These are phyloP conservation scores for Sturmia bella DNA, from an alignment of 2,888 invertebrate genomes.

Conservation along the genomic window DNA sequence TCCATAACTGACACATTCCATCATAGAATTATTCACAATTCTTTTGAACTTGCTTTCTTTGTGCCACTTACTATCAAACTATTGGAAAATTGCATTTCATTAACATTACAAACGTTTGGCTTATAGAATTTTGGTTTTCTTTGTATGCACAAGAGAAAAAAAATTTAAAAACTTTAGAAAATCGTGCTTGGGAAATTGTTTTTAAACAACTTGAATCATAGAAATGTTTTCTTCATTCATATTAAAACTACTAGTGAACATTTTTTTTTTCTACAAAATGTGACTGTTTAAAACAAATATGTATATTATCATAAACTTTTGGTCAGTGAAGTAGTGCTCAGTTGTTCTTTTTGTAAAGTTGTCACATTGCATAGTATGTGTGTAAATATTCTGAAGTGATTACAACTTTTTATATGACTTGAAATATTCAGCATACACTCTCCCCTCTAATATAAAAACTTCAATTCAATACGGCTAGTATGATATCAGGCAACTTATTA, in stretches of 20 bases:
- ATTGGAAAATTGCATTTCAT: constrained; percentile 54
- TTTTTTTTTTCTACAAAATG: background rate
- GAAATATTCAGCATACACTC: too few species aligned
- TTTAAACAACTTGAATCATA: background rate
- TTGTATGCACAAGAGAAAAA: constrained; percentile 57
- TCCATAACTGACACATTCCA: constrained; percentile 28
- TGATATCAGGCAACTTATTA: too few species aligned
- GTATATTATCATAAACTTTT: background rate
- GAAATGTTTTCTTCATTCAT: background rate
- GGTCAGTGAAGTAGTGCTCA: too few species aligned
- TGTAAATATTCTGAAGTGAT: too few species aligned
- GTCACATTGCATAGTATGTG: too few species aligned
- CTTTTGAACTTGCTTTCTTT: constrained; percentile 28
- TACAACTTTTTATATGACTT: too few species aligned
- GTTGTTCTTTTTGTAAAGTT: too few species aligned
- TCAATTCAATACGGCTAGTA: too few species aligned
- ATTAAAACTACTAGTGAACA: background rate
- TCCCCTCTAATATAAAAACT: too few species aligned
- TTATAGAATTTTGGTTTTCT: constrained; percentile 52
- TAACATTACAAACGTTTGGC: constrained; percentile 72
- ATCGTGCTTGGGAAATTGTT: constrained; percentile 59
- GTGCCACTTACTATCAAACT: constrained; percentile 71
- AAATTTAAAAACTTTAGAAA: constrained; percentile 16
- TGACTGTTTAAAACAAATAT: background rate
- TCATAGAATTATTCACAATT: constrained; percentile 24